Conservation (phyloP, 2,888 invertebrate species). For the Ethmia dodecea region DNA sequence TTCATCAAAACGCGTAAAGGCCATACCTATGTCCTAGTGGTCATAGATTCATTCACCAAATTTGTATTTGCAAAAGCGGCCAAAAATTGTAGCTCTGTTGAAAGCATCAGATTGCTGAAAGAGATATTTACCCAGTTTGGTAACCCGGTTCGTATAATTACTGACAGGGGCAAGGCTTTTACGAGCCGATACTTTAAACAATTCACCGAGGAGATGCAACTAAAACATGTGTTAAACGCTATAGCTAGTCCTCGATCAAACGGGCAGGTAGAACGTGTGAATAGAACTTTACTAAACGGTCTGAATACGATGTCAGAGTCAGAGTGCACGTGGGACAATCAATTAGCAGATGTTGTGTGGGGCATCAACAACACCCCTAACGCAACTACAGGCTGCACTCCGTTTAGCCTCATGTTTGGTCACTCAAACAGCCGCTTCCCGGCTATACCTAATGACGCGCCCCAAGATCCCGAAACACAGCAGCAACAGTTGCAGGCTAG, state of each 20-base stretch:
- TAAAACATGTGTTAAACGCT: conserved; percentile 8
- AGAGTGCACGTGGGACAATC: conserved; percentile 14
- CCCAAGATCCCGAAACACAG: not conserved
- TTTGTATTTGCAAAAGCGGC: conserved; percentile 12
- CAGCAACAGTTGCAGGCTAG: too few species aligned
- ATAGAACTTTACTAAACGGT: not conserved
- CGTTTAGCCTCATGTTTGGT: conserved; percentile 14
- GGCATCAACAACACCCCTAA: conserved; percentile 25
- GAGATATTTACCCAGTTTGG: conserved; percentile 6
- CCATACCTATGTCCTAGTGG: conserved; percentile 14
- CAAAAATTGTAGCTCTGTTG: conserved; percentile 15
- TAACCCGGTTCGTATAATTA: conserved; percentile 8
- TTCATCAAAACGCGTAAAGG: conserved; percentile 10
- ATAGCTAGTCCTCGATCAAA: conserved; percentile 8
- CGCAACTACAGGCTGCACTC: conserved; percentile 13
- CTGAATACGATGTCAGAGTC: conserved; percentile 8
- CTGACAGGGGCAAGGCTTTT: conserved; percentile 15
- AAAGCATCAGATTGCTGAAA: conserved; percentile 9
- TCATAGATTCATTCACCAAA: conserved; percentile 17
- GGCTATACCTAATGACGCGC: conserved; percentile 1
- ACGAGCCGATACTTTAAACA: conserved; percentile 10
- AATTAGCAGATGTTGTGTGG: conserved; percentile 15
- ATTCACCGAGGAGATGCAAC: conserved; percentile 5
- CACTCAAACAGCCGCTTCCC: conserved; percentile 9
- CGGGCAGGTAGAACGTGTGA: conserved; percentile 10